A percentile compares a stretch with the other conserved stretches of the same genome.
Evolutionary conservation across 2,888 invertebrate species (phyloP).

Genomic region (Anaspis maculata): DNA sequence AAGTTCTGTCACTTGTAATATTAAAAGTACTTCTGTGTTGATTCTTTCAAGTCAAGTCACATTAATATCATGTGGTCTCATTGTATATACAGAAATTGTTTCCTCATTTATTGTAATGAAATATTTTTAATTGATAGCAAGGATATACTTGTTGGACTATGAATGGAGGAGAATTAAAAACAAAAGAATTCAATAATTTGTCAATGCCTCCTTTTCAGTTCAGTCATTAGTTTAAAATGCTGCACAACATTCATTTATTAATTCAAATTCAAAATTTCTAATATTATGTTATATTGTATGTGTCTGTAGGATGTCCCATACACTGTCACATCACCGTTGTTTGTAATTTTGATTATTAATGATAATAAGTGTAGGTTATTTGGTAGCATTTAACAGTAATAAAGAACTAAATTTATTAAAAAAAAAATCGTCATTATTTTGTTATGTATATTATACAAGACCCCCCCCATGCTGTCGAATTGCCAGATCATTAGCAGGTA

Average conservation of each 20-base stretch:
- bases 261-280: no score
- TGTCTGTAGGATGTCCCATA: no score
- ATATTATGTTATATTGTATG: no score
- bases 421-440: no score
- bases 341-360: slow-evolving; percentile 30
- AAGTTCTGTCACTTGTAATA: slow-evolving; percentile 15
- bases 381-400: slow-evolving; percentile 32
- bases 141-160: no score
- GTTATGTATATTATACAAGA: slow-evolving; percentile 3
- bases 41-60: slow-evolving; percentile 13
- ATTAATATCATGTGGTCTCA: slow-evolving; percentile 13
- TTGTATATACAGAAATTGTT: slow-evolving; percentile 19
- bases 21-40: no score
- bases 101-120: slow-evolving; percentile 23
- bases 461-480: neutral
- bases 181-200: no score
- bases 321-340: no score
- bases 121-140: slow-evolving; percentile 8
- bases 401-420: slow-evolving; percentile 25
- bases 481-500: slow-evolving; percentile 5
- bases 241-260: no score
- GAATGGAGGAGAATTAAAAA: no score
- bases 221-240: neutral
- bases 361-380: slow-evolving; percentile 33
- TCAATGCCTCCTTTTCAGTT: slow-evolving; percentile 18